Evolutionary conservation across 1,140 invertebrate genomes (phyloP).

Genomic region (Drosophila subpulchrella): DNA sequence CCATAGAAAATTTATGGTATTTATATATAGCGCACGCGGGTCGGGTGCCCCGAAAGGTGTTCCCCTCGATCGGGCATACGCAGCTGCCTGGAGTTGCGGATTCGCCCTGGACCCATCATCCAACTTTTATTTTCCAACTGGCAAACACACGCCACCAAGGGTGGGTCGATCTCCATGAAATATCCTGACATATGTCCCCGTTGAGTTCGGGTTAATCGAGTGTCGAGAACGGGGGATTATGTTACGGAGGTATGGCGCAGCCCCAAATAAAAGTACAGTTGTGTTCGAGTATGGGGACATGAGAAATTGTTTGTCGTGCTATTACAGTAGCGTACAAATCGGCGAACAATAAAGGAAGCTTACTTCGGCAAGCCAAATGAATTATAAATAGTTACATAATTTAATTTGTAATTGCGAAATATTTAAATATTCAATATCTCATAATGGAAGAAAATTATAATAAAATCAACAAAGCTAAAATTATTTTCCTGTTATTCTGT

Average conservation of each 20-base stretch:
- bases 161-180: slow-evolving; percentile 50
- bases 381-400: too few species aligned
- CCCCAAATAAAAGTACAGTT: slow-evolving; percentile 18
- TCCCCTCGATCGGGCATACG: slow-evolving; percentile 38
- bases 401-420: too few species aligned
- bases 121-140: background rate
- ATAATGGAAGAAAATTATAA: too few species aligned
- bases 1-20: slow-evolving; percentile 68
- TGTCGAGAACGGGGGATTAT: slow-evolving; percentile 6
- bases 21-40: slow-evolving; percentile 64
- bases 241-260: background rate
- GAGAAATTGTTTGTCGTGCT: background rate
- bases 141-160: slow-evolving; percentile 37
- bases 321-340: too few species aligned
- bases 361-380: too few species aligned
- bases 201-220: slow-evolving; percentile 21
- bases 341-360: too few species aligned
- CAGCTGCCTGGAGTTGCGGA: slow-evolving; percentile 68
- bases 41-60: slow-evolving; percentile 55
- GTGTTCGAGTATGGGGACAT: background rate
- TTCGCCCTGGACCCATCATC: slow-evolving; percentile 35
- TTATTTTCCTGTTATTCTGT: too few species aligned
- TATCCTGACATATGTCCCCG: slow-evolving; percentile 51
- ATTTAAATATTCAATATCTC: too few species aligned
- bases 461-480: too few species aligned